A percentile compares a stretch with the other conserved stretches of the same genome.
Conservation (phyloP, 2,797 vertebrate genomes). For the Acanthurus tractus region DNA sequence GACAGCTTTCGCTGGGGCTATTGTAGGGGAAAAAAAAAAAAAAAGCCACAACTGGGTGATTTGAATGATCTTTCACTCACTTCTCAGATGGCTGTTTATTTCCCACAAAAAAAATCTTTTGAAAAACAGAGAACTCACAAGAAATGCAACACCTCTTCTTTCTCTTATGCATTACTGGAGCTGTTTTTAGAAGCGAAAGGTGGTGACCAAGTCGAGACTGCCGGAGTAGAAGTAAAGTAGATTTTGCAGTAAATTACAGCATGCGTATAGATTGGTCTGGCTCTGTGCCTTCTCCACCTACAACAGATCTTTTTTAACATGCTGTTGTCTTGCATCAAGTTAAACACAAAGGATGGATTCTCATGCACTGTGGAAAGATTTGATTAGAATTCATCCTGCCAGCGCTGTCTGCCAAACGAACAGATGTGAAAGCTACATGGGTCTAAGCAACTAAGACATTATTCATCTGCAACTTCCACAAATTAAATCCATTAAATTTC, state of each 20-base stretch:
- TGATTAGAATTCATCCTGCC: slow-evolving; percentile 1
- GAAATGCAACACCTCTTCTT: not conserved
- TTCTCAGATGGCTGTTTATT: slow-evolving; percentile 10
- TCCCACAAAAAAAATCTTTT: slow-evolving; percentile 5
- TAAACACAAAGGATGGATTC: not conserved
- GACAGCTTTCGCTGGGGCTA: slow-evolving; percentile 6
- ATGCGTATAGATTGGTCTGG: not conserved
- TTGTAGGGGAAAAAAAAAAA: slow-evolving; percentile 1
- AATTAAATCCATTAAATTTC: too few relatives aligned
- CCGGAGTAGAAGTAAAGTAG: not conserved
- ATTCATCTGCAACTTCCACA: not conserved
- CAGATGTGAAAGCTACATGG: not conserved
- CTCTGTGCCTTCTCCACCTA: not conserved
- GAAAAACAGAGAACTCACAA: not conserved
- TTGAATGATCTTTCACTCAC: not conserved
- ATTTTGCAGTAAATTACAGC: not conserved
- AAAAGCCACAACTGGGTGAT: slow-evolving; percentile 1
- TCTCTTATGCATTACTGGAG: not conserved
- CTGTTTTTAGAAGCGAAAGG: not conserved
- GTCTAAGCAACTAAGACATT: not conserved
- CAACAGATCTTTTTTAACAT: slow-evolving; percentile 3
- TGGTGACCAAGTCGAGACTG: not conserved
- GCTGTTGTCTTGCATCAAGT: not conserved
- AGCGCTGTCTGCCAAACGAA: not conserved
- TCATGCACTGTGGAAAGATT: not conserved